Evolutionary conservation across 2,888 invertebrate species (phyloP).

Genomic region (Brachyptera risi): DNA sequence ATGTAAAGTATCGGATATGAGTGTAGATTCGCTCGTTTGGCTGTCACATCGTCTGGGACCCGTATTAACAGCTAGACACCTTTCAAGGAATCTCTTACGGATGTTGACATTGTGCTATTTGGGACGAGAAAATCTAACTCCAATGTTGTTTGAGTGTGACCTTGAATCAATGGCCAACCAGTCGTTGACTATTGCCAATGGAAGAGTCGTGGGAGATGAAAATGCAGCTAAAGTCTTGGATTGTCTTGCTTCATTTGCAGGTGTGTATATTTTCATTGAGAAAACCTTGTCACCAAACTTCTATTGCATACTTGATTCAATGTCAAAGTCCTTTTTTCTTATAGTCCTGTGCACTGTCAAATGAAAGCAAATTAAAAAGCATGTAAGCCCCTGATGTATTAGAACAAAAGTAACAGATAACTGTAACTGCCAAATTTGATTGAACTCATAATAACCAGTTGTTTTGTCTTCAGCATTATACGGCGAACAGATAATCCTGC

Average conservation of each 20-base stretch:
- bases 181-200: constrained; percentile 60
- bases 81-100: constrained; percentile 85
- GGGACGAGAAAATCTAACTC: constrained; percentile 66
- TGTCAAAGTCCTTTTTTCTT: too few relatives aligned
- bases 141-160: constrained; percentile 21
- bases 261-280: too few relatives aligned
- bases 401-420: too few relatives aligned
- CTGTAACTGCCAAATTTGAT: too few relatives aligned
- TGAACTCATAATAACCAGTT: too few relatives aligned
- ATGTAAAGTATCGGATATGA: constrained; percentile 62
- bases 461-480: constrained; percentile 58
- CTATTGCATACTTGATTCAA: too few relatives aligned
- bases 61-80: constrained; percentile 83
- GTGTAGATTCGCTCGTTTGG: constrained; percentile 86
- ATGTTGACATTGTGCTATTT: constrained; percentile 94
- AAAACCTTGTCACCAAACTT: too few relatives aligned
- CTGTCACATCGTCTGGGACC: constrained; percentile 90
- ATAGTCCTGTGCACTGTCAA: too few relatives aligned
- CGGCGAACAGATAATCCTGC: constrained; percentile 80
- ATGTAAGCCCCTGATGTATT: too few relatives aligned
- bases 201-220: constrained; percentile 68
- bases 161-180: constrained; percentile 46
- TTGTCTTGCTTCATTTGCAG: constrained; percentile 82
- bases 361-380: too few relatives aligned
- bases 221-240: constrained; percentile 85